Conservation (phyloP, 2,113 vertebrate species). For the Rhizomys pruinosus region DNA sequence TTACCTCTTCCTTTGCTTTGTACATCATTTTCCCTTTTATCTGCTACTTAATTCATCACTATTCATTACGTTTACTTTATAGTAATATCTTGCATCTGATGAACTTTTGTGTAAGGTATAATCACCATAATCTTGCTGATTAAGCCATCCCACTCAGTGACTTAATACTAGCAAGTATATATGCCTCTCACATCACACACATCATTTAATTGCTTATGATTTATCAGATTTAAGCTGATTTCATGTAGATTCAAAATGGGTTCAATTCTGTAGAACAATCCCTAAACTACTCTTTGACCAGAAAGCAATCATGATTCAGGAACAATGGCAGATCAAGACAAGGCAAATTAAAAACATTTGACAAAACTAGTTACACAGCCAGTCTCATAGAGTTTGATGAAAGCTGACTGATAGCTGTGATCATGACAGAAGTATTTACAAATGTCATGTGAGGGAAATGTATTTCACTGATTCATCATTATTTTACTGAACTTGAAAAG, state of each 20-base stretch:
- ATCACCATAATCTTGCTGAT: constrained; percentile 16
- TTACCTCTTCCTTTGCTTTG: background rate
- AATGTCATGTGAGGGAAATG: background rate
- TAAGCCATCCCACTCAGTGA: background rate
- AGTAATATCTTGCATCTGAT: background rate
- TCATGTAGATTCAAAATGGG: background rate
- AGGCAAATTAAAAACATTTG: background rate
- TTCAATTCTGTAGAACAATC: background rate
- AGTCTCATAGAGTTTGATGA: background rate
- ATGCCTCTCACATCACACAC: background rate
- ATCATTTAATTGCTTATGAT: constrained; percentile 15
- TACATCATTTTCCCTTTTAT: background rate
- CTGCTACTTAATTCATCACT: background rate
- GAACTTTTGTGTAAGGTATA: background rate
- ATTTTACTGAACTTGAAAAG: background rate
- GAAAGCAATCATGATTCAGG: background rate
- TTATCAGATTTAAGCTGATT: background rate
- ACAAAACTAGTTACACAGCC: background rate
- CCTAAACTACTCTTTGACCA: background rate
- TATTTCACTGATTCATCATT: constrained; percentile 25
- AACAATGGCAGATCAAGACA: too few species aligned
- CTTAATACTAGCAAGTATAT: constrained; percentile 13
- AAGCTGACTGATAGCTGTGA: background rate
- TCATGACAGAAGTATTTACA: background rate
- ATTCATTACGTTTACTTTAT: background rate